Percentiles rank a stretch among this genome's conserved stretches.
phyloP scores from a whole-genome alignment of 2,113 vertebrate species.

The Prunella himalayana region DNA sequence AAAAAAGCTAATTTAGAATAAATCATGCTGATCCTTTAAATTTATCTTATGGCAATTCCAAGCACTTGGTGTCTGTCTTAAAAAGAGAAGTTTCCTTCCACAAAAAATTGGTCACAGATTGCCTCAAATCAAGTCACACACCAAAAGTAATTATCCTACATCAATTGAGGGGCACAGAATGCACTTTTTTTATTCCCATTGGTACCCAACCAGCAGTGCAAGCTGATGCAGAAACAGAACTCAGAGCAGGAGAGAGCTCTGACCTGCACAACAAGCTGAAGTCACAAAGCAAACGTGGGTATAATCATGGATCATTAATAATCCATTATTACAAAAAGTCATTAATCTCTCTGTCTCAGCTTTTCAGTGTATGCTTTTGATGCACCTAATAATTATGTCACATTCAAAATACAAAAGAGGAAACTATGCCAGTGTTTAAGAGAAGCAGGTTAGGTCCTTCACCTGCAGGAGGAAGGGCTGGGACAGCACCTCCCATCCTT shows the following conservation, averaged over 20 bases:
- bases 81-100: background rate
- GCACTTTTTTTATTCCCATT: background rate
- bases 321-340: background rate
- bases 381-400: background rate
- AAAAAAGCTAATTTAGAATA: background rate
- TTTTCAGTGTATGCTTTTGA: background rate
- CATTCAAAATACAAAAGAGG: background rate
- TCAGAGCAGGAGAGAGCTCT: background rate
- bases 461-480: background rate
- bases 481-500: background rate
- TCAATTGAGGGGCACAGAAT: rapidly evolving
- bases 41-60: background rate
- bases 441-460: background rate
- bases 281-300: background rate
- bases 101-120: background rate
- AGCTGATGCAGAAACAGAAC: background rate
- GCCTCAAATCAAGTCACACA: background rate
- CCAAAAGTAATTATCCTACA: background rate
- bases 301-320: background rate
- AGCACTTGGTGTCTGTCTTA: background rate
- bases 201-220: background rate
- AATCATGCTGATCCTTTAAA: background rate
- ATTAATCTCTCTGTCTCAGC: background rate
- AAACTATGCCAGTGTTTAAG: background rate
- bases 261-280: background rate